phyloP scores from a whole-genome alignment of 1,140 invertebrate genomes.

The Leucophenga varia region DNA sequence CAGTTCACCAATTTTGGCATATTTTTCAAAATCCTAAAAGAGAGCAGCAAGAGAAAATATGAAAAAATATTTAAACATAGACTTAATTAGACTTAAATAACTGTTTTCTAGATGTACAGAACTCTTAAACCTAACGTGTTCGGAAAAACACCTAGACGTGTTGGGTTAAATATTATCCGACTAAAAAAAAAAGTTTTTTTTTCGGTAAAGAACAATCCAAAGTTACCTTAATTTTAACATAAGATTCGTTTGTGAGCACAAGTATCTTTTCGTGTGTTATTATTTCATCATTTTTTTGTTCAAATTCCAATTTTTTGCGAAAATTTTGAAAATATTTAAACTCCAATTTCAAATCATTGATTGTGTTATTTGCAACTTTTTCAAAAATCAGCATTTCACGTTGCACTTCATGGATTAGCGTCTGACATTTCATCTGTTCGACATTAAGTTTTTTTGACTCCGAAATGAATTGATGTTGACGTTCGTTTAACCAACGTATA shows the following conservation, averaged over 20 bases:
- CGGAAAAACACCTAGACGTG: not conserved
- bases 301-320: conserved; percentile 44
- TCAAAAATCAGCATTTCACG: conserved; percentile 31
- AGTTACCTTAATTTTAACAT: conserved; percentile 37
- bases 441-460: conserved; percentile 33
- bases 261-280: conserved; percentile 39
- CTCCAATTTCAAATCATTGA: conserved; percentile 39
- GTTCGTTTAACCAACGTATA: conserved; percentile 34
- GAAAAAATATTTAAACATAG: too few relatives aligned
- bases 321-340: conserved; percentile 38
- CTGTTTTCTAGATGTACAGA: too few relatives aligned
- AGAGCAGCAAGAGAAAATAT: too few relatives aligned
- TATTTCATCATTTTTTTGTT: too few relatives aligned
- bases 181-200: too few relatives aligned
- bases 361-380: conserved; percentile 26
- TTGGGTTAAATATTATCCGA: too few relatives aligned
- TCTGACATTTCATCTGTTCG: conserved; percentile 25
- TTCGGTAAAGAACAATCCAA: too few relatives aligned
- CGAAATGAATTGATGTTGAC: conserved; percentile 33
- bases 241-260: conserved; percentile 36
- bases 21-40: conserved; percentile 41
- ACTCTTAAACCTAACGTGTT: not conserved
- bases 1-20: conserved; percentile 42
- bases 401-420: conserved; percentile 21
- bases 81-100: too few relatives aligned